A percentile compares a stretch with the other conserved stretches of the same genome.
Conservation (phyloP, 2,797 vertebrate genomes). For the Toxotes lorentzi region DNA sequence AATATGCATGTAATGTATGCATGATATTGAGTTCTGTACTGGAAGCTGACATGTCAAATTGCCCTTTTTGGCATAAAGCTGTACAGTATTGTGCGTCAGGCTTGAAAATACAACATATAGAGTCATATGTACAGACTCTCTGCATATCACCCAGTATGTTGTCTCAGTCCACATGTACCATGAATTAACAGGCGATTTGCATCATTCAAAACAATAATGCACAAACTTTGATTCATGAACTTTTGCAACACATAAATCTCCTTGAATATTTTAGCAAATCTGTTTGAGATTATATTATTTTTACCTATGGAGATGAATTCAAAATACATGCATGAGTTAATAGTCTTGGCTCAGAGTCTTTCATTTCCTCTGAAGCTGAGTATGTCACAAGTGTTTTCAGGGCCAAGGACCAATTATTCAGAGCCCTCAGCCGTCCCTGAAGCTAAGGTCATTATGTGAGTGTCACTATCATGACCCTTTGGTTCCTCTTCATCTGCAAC, state of each 20-base stretch:
- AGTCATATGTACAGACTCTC: not conserved
- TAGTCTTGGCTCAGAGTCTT: conserved; percentile 58
- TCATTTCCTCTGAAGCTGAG: conserved; percentile 71
- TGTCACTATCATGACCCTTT: conserved; percentile 70
- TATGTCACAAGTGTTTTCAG: conserved; percentile 78
- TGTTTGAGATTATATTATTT: conserved; percentile 58
- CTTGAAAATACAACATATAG: not conserved
- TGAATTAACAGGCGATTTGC: not conserved
- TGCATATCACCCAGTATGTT: not conserved
- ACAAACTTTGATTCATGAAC: conserved; percentile 12
- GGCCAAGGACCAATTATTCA: conserved; percentile 82
- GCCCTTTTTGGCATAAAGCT: not conserved
- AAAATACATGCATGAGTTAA: conserved; percentile 70
- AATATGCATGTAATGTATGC: not conserved
- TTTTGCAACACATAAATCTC: conserved; percentile 16
- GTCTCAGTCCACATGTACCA: not conserved
- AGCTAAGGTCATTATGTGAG: conserved; percentile 80
- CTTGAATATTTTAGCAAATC: conserved; percentile 42
- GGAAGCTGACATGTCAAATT: not conserved
- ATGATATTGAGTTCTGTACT: not conserved
- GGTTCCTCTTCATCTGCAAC: conserved; percentile 73
- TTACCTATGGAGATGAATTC: conserved; percentile 75
- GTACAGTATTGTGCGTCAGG: not conserved
- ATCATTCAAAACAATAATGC: not conserved
- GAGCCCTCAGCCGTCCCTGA: conserved; percentile 68